Evolutionary conservation across 2,888 invertebrate genomes (phyloP).

Genomic region (Eilema caniola): DNA sequence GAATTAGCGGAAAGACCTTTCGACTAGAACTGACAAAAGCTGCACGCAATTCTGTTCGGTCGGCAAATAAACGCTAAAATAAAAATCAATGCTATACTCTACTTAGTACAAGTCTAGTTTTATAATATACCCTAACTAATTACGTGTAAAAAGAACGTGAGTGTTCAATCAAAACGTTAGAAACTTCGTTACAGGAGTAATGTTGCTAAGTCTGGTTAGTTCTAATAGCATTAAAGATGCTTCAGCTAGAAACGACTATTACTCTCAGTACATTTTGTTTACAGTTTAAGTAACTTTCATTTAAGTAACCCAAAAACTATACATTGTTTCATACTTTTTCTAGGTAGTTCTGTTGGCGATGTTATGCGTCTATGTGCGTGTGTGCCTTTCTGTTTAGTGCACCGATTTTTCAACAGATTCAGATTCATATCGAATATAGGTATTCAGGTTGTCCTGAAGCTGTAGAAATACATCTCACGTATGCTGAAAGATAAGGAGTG

Average conservation of each 20-base stretch:
- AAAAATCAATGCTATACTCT: conserved; percentile 16
- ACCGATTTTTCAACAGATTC: too few species aligned
- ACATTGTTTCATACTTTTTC: not conserved
- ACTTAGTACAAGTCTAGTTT: conserved; percentile 10
- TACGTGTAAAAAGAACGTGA: not conserved
- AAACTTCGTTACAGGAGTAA: not conserved
- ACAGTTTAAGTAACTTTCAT: not conserved
- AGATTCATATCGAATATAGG: too few species aligned
- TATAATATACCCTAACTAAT: conserved; percentile 1
- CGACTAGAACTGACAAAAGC: conserved; percentile 29
- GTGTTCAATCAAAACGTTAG: not conserved
- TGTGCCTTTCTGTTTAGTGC: too few species aligned
- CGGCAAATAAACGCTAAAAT: conserved; percentile 38
- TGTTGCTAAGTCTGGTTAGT: not conserved
- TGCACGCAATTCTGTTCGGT: conserved; percentile 24
- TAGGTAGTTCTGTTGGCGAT: too few species aligned
- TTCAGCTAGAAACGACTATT: too few species aligned
- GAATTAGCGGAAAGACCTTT: conserved; percentile 27
- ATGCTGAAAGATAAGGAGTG: too few species aligned
- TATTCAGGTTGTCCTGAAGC: not conserved
- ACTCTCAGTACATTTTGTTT: not conserved
- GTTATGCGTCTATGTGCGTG: too few species aligned
- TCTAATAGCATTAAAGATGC: too few species aligned
- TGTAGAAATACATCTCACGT: too few species aligned
- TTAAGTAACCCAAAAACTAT: too few species aligned